These are phyloP conservation scores for Caenorhabditis latens DNA, from an alignment of 1,140 invertebrate genomes.

Conservation along the genomic window DNA sequence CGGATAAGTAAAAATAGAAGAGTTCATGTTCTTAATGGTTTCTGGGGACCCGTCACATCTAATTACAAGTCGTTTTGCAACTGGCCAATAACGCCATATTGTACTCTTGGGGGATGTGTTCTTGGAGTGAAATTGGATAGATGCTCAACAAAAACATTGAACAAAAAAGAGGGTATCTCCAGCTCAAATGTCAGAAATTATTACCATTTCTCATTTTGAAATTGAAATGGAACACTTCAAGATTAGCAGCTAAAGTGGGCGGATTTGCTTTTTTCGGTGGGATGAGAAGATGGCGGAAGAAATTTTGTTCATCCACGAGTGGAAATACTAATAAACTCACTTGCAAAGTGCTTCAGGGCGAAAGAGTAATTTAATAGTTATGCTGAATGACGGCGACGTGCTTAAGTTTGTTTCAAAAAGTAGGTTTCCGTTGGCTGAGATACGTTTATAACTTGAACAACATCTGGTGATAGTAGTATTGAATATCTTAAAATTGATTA, in stretches of 20 bases:
- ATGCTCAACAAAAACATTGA: not conserved
- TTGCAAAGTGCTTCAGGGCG: conserved; percentile 54
- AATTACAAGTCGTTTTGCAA: conserved; percentile 42
- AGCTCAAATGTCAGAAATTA: not conserved
- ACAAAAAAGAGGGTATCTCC: not conserved
- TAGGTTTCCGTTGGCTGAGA: not conserved
- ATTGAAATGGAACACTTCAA: not conserved
- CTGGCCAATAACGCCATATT: conserved; percentile 44
- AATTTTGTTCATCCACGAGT: conserved; percentile 48
- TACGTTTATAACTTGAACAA: not conserved
- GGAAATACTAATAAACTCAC: conserved; percentile 55
- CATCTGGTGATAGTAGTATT: not conserved
- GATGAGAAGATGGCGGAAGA: conserved; percentile 41
- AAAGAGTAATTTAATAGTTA: conserved; percentile 55
- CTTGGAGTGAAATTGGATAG: not conserved
- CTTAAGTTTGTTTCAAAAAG: conserved; percentile 27
- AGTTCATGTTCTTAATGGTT: conserved; percentile 23
- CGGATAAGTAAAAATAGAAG: not conserved
- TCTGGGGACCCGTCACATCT: conserved; percentile 42
- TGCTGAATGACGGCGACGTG: conserved; percentile 44
- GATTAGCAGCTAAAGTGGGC: not conserved
- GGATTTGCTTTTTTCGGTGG: not conserved
- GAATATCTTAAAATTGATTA: not conserved
- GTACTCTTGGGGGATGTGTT: conserved; percentile 31
- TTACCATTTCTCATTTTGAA: conserved; percentile 3